Percentiles rank a stretch among this genome's conserved stretches.
Conservation (phyloP, 2,113 vertebrate species). For the Silurus meridionalis region DNA sequence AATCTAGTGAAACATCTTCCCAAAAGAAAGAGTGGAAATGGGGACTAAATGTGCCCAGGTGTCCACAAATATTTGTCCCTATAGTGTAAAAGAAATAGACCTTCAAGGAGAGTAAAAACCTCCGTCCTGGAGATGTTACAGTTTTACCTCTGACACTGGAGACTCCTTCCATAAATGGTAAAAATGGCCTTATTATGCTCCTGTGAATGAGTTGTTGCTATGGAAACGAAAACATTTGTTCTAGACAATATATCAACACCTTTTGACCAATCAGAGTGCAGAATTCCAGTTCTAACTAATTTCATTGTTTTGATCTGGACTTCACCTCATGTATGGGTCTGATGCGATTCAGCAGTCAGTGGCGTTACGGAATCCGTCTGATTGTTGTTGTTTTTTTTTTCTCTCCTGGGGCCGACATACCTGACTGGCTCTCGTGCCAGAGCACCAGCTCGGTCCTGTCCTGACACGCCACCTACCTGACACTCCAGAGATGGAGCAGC, state of each 20-base stretch:
- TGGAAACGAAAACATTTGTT: not conserved
- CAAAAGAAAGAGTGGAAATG: too few species aligned
- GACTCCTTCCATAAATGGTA: not conserved
- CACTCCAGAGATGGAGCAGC: not conserved
- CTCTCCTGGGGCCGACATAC: constrained; percentile 32
- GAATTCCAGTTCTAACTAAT: not conserved
- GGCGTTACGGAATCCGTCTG: constrained; percentile 28
- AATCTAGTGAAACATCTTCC: too few species aligned
- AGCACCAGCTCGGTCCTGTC: constrained; percentile 37
- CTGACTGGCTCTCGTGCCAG: constrained; percentile 27
- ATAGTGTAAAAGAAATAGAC: too few species aligned
- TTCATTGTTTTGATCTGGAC: not conserved
- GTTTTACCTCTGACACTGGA: not conserved
- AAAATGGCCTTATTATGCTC: not conserved
- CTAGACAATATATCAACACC: not conserved
- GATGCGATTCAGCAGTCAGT: not conserved
- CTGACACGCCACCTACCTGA: constrained; percentile 32
- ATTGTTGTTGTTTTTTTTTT: not conserved
- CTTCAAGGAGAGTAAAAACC: not conserved
- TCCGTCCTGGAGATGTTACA: not conserved
- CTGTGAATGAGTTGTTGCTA: not conserved
- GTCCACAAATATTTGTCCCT: too few species aligned
- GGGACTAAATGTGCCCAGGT: too few species aligned
- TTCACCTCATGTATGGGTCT: not conserved
- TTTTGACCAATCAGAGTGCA: not conserved